Evolutionary conservation across 2,888 invertebrate species (phyloP), one percentile per base, ranked within the genome.

Genomic region (Lepidochrysops patricia): DNA sequence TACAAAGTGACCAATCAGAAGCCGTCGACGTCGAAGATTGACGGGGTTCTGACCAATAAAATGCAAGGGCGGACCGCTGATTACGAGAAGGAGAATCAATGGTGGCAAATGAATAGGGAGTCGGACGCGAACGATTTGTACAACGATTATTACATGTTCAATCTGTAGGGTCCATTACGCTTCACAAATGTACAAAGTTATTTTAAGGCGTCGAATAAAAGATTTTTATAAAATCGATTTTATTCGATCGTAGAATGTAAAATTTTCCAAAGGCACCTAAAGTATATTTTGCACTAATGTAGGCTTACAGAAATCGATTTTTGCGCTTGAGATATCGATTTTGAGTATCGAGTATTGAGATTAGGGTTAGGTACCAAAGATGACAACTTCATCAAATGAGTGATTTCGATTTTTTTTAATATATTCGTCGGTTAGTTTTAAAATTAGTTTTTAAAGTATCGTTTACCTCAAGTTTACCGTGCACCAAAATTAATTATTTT

Each of bases 1-100:
- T 89, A 89, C 61, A 90, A 89, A 81, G 89, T 90, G 58, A 90
- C 90, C 67, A 89, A 89, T 81, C 90, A 90, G 64, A 90, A 89
- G 63, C 88, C 89, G 27, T 87, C 87, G 37, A 82, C 87, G 57
- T 85, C 88, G 4, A 76, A 82, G 3, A 82, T 90, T 23, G 86
- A 89, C 60, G 85, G 86, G 64, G 86, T 90, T 67, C 70, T 90
- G 59, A 84, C 89, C 60, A 87, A 87, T 80, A 90, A 90, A 66
- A 83, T 87, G 27, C 34, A 49, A 52, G 50, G 52, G 4, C 75
- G 72, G 62, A 75, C 70, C 12, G 70, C 66, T 15, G 76, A 77
- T 52, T 50, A 48, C 13, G 68, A 80, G 34, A 85, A 84, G 48
- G 85, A 85, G 61, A 84, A 84, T 61, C 83, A 86, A 50, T 85